A percentile compares a stretch with the other conserved stretches of the same genome.
phyloP scores from a whole-genome alignment of 1,140 invertebrate species.

The Drosophila jambulina region DNA sequence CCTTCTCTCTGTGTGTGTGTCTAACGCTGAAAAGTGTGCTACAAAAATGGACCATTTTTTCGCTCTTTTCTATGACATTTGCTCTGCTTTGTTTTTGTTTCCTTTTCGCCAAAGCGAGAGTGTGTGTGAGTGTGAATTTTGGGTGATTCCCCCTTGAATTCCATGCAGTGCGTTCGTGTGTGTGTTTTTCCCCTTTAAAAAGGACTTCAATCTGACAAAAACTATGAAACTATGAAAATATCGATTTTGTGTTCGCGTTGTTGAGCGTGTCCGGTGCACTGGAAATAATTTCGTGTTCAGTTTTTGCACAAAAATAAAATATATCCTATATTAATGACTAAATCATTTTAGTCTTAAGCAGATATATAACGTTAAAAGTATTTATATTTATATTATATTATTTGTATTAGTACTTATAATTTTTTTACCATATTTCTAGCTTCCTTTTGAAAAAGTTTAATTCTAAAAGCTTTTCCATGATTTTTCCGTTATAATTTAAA shows the following conservation, averaged over 20 bases:
- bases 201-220: slow-evolving; percentile 3
- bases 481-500: background rate
- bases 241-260: slow-evolving; percentile 37
- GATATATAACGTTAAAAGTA: rapidly evolving
- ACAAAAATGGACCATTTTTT: slow-evolving; percentile 39
- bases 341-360: background rate
- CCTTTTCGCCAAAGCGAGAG: background rate
- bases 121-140: slow-evolving; percentile 10
- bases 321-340: background rate
- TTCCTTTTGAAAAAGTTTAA: background rate
- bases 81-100: slow-evolving; percentile 31
- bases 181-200: background rate
- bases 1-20: background rate
- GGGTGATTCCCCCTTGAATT: slow-evolving; percentile 34
- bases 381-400: background rate
- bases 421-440: background rate
- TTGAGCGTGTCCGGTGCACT: slow-evolving; percentile 12
- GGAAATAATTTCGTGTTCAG: background rate
- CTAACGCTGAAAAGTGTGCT: slow-evolving; percentile 62
- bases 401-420: background rate
- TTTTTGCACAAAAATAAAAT: background rate
- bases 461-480: background rate
- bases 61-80: slow-evolving; percentile 33
- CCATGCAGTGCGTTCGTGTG: background rate
- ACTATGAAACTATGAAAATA: slow-evolving; percentile 32